These are phyloP conservation scores for Marmota monax DNA, from an alignment of 2,113 vertebrate species.

Conservation along the genomic window DNA sequence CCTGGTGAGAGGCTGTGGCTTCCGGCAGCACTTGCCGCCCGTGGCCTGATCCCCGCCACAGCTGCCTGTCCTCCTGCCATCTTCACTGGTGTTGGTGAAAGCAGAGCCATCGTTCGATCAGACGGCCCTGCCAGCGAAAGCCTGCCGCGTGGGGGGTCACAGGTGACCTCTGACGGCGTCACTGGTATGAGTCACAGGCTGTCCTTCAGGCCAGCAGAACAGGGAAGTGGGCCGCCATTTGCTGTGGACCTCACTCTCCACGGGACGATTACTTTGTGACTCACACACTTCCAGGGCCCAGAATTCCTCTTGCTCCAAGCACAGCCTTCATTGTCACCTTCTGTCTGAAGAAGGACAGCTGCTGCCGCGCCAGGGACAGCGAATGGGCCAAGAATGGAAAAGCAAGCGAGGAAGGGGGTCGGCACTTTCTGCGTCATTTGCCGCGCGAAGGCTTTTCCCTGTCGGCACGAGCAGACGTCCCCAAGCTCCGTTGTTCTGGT, in stretches of 20 bases:
- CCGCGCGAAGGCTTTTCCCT: neutral
- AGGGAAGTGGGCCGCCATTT: conserved; percentile 61
- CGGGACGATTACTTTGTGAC: conserved; percentile 43
- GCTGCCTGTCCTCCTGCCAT: neutral
- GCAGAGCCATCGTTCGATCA: neutral
- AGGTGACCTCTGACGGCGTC: conserved; percentile 45
- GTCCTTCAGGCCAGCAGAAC: conserved; percentile 3
- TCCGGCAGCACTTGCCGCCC: neutral
- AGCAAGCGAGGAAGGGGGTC: neutral
- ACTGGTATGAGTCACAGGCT: neutral
- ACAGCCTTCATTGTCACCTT: conserved; percentile 24
- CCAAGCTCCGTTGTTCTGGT: neutral
- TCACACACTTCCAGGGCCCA: neutral
- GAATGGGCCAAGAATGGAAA: neutral
- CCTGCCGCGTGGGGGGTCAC: conserved; percentile 58
- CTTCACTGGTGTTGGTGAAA: neutral
- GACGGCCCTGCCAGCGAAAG: conserved; percentile 8
- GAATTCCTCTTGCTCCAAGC: conserved; percentile 37
- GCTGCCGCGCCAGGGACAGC: neutral
- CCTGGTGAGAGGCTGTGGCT: neutral
- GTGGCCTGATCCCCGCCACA: neutral
- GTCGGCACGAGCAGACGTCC: neutral
- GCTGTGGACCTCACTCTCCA: neutral
- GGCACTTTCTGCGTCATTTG: neutral
- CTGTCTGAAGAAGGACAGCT: conserved; percentile 24